phyloP scores from a whole-genome alignment of 2,888 invertebrate species.

The Scaptomyza reducta region DNA sequence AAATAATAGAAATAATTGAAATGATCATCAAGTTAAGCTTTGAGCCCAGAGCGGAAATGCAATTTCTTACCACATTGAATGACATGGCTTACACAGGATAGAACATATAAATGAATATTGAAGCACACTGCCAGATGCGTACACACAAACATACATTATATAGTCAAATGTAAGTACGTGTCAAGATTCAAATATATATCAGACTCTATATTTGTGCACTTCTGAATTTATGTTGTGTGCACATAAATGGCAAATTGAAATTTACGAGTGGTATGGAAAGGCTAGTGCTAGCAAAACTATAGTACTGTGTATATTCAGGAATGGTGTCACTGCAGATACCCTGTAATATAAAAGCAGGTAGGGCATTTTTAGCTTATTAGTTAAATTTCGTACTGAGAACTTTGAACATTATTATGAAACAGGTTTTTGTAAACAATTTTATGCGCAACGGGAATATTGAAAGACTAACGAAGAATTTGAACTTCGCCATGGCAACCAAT shows the following conservation, averaged over 20 bases:
- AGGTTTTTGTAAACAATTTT: neutral
- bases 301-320: neutral
- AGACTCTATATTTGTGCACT: constrained; percentile 12
- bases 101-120: constrained; percentile 39
- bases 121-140: constrained; percentile 19
- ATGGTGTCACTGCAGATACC: neutral
- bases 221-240: constrained; percentile 32
- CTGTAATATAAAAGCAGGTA: neutral
- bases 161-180: constrained; percentile 2
- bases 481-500: constrained; percentile 29
- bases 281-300: constrained; percentile 19
- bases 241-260: constrained; percentile 63
- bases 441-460: neutral
- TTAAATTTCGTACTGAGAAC: neutral
- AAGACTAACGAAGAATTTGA: neutral
- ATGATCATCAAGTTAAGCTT: constrained; percentile 38
- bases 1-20: constrained; percentile 21
- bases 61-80: constrained; percentile 36
- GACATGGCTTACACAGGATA: constrained; percentile 14
- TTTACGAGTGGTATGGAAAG: constrained; percentile 58
- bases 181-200: constrained; percentile 10
- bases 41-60: constrained; percentile 45
- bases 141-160: neutral
- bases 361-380: neutral
- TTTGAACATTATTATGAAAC: neutral